Evolutionary conservation across 1,140 invertebrate species (phyloP).

Genomic region (Leptonema lineaticorne): DNA sequence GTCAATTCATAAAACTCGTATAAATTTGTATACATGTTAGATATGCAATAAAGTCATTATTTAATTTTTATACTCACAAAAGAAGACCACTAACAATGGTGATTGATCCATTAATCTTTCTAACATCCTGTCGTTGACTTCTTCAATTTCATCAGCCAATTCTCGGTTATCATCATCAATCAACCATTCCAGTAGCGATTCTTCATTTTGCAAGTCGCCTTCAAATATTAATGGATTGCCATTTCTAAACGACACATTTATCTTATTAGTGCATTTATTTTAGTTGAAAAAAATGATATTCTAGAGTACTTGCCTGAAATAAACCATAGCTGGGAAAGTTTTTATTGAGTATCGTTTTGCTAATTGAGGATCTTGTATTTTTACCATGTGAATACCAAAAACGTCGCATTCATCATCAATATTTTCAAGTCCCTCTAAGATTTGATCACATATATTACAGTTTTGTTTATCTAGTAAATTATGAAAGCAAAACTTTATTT

Average conservation of each 20-base stretch:
- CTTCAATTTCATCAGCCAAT: constrained; percentile 91
- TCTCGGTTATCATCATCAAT: constrained; percentile 93
- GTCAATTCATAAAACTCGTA: too few species aligned
- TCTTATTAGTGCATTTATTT: not conserved
- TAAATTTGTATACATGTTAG: too few species aligned
- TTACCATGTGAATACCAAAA: constrained; percentile 92
- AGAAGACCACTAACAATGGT: constrained; percentile 87
- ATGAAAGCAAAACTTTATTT: not conserved
- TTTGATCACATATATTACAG: constrained; percentile 90
- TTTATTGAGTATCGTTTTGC: constrained; percentile 93
- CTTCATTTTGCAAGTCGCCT: constrained; percentile 89
- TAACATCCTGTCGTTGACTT: constrained; percentile 88
- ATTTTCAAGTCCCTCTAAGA: constrained; percentile 84
- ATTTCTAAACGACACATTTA: constrained; percentile 59
- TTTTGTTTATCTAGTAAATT: constrained; percentile 77
- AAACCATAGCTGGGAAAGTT: constrained; percentile 90
- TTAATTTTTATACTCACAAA: constrained; percentile 70
- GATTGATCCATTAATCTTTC: constrained; percentile 84
- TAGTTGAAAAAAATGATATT: not conserved
- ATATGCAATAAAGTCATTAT: too few species aligned
- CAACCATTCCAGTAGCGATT: constrained; percentile 88
- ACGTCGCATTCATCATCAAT: constrained; percentile 93
- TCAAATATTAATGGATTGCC: constrained; percentile 92
- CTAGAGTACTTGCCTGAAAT: constrained; percentile 63
- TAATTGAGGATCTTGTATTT: constrained; percentile 88